Evolutionary conservation across 2,888 invertebrate genomes (phyloP), one percentile per base, ranked within the genome.

Genomic region (Ligdia adustata): DNA sequence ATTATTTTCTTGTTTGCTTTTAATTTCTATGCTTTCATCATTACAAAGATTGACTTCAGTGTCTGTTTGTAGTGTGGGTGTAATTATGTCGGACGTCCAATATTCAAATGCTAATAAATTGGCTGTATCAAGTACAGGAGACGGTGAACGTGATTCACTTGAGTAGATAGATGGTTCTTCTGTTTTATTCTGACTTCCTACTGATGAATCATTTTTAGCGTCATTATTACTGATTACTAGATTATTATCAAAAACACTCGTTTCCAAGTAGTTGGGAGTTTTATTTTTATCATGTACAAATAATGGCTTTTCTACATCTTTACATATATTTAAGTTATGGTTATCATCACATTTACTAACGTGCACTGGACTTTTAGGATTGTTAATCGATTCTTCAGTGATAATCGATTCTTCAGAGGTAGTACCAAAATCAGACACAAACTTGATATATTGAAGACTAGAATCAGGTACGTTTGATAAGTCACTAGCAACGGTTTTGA

Each of bases 281-380:
- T n/a, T n/a, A n/a, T n/a, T n/a, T n/a, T n/a, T n/a, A 7, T 16
- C 4, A 9, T 4, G 1, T 2, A 31, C 12, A 9, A n/a, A 12
- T 7, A 13, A 3, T 26, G 28, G 13, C 1, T 35, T 13, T 16
- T 29, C 24, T 1, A n/a, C 24, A 4, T 6, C 11, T 9, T 12
- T 14, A 1, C 11, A 9, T 9, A 26, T n/a, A 27, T 44, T 26
- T 1, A 14, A 6, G 18, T 18, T 13, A n/a, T 38, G 26, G 18
- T 32, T 26, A 11, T 32, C 37, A 31, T 37, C 11, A 37, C 31
- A 44, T 16, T 3, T 26, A 22, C 9, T 37, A 11, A 7, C 6
- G 14, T 5, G 3, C 18, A 9, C n/a, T 9, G 20, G 3, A 13
- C 7, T 33, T 5, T 6, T 13, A 14, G 1, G n/a, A 34, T 2